Evolutionary conservation across 2,888 invertebrate species (phyloP).

Genomic region (Perizoma flavofasciatum): DNA sequence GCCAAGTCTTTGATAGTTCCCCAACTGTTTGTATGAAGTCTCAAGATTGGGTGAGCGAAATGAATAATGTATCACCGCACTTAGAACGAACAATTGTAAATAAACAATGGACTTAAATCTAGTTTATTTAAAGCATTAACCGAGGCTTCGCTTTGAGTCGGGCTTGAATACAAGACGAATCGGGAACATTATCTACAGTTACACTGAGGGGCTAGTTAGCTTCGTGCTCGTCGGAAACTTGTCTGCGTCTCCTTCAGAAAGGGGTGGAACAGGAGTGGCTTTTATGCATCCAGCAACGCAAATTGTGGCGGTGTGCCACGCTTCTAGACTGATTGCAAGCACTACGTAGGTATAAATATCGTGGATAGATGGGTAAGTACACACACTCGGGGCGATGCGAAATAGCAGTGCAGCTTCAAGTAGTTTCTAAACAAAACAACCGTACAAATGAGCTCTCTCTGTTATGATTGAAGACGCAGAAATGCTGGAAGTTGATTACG

Average conservation of each 20-base stretch:
- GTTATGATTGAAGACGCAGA: conserved; percentile 31
- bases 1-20: conserved; percentile 40
- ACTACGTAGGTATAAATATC: conserved; percentile 39
- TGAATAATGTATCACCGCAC: conserved; percentile 43
- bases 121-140: conserved; percentile 56
- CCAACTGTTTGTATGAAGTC: conserved; percentile 30
- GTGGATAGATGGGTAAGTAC: conserved; percentile 32
- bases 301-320: conserved; percentile 59
- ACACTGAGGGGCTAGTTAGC: conserved; percentile 64
- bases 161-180: conserved; percentile 67
- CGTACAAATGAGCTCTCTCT: conserved; percentile 27
- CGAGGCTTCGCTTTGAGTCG: conserved; percentile 46
- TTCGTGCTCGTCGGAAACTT: conserved; percentile 62
- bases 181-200: conserved; percentile 64
- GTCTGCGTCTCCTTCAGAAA: conserved; percentile 60
- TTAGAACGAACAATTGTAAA: conserved; percentile 47
- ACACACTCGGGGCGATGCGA: conserved; percentile 40
- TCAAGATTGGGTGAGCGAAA: conserved; percentile 31
- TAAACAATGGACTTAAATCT: conserved; percentile 51
- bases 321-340: conserved; percentile 61
- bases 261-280: conserved; percentile 54
- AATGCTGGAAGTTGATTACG: conserved; percentile 30
- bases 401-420: conserved; percentile 42
- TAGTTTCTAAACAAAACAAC: conserved; percentile 45
- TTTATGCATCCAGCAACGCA: conserved; percentile 63